phyloP scores from a whole-genome alignment of 2,113 vertebrate species.

The Opisthocomus hoazin region DNA sequence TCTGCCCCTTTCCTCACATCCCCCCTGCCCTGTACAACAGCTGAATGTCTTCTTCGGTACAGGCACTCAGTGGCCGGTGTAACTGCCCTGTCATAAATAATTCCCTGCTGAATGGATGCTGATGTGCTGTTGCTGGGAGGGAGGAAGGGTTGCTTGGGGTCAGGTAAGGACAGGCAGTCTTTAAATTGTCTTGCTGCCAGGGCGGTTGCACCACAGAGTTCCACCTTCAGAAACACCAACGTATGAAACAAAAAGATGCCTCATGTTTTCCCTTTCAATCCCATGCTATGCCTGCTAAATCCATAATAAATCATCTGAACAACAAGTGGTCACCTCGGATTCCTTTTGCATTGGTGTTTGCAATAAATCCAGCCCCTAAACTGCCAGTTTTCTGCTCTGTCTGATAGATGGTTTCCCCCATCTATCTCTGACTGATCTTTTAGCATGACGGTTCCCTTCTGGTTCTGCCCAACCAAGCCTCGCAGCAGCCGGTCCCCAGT shows the following conservation, averaged over 20 bases:
- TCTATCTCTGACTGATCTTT: neutral
- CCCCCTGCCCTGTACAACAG: neutral
- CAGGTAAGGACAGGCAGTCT: neutral
- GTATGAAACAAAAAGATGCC: neutral
- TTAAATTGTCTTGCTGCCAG: neutral
- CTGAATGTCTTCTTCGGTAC: neutral
- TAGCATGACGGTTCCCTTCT: neutral
- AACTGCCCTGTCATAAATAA: neutral
- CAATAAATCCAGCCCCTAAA: neutral
- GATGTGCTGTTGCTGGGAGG: neutral
- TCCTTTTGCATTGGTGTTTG: neutral
- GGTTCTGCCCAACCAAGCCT: neutral
- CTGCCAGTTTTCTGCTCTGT: neutral
- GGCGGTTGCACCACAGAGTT: neutral
- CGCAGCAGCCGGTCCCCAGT: neutral
- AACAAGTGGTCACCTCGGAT: neutral
- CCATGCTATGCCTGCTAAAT: neutral
- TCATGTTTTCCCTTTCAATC: neutral
- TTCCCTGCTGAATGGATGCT: neutral
- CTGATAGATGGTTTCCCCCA: neutral
- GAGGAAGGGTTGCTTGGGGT: neutral
- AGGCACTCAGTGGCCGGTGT: neutral
- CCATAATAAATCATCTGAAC: neutral
- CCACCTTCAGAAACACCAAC: neutral
- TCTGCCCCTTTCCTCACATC: neutral